Evolutionary conservation across 2,888 invertebrate genomes (phyloP).

Genomic region (Dyspetes luteomarginatus): DNA sequence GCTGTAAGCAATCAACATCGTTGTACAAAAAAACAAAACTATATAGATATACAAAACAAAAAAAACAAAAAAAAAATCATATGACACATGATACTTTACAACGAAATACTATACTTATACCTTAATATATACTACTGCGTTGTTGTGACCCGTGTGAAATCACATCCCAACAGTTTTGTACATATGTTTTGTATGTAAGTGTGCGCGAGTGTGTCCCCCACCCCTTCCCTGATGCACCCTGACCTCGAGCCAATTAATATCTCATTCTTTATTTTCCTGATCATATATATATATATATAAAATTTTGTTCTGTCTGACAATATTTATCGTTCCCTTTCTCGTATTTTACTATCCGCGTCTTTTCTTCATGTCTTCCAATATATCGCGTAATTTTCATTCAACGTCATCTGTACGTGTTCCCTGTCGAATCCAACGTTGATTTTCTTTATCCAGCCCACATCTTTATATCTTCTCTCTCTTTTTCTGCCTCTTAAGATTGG

Average conservation of each 20-base stretch:
- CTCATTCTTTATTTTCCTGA: conserved; percentile 29
- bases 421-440: background rate
- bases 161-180: conserved; percentile 84
- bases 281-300: background rate
- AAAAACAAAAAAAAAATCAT: background rate
- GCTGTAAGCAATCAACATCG: background rate
- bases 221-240: conserved; percentile 77
- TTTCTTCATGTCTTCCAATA: conserved; percentile 61
- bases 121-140: conserved; percentile 84
- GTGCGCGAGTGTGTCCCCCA: conserved; percentile 83
- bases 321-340: conserved; percentile 40
- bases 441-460: background rate
- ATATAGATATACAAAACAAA: background rate
- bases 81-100: conserved; percentile 33
- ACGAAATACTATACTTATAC: conserved; percentile 51
- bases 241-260: conserved; percentile 63
- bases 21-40: background rate
- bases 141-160: conserved; percentile 93
- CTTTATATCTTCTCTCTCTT: background rate
- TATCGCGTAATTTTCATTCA: conserved; percentile 71
- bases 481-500: no score
- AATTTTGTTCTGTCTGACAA: conserved; percentile 30
- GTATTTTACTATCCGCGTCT: conserved; percentile 51
- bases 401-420: conserved; percentile 34
- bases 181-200: conserved; percentile 83